Conservation (phyloP, 2,797 vertebrate species). For the Tapirus indicus region DNA sequence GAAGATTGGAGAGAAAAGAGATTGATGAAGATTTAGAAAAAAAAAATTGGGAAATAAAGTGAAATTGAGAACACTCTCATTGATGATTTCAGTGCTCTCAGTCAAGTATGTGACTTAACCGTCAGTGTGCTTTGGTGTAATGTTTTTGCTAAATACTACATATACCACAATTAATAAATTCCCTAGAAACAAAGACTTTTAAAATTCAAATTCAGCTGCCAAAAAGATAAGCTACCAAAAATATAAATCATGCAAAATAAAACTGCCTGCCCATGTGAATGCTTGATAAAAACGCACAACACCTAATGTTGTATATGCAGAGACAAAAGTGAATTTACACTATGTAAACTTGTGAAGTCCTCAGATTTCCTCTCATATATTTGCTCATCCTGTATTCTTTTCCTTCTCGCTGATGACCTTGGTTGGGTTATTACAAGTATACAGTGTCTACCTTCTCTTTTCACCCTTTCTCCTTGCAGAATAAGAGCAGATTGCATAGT, state of each 20-base stretch:
- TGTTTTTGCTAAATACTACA: not conserved
- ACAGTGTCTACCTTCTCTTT: not conserved
- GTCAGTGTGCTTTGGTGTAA: not conserved
- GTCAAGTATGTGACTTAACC: not conserved
- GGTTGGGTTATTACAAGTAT: not conserved
- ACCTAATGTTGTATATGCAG: not conserved
- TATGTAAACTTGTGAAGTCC: not conserved
- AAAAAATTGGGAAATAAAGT: not conserved
- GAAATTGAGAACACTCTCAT: not conserved
- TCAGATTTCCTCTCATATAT: not conserved
- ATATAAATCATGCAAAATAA: not conserved
- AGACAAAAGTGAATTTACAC: not conserved
- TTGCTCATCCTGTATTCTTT: not conserved
- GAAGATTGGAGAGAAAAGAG: not conserved
- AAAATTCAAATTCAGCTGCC: constrained; percentile 16
- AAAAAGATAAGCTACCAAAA: not conserved
- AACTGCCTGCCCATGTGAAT: not conserved
- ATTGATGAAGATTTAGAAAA: not conserved
- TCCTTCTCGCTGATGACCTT: not conserved
- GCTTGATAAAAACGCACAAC: not conserved
- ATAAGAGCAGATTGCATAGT: not conserved
- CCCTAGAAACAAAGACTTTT: not conserved
- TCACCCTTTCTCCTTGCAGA: not conserved
- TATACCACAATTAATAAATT: not conserved
- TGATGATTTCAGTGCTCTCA: not conserved